Percentiles rank a stretch among this genome's conserved stretches.
Conservation (phyloP, 2,888 invertebrate species). For the Zaprionus lineosus region DNA sequence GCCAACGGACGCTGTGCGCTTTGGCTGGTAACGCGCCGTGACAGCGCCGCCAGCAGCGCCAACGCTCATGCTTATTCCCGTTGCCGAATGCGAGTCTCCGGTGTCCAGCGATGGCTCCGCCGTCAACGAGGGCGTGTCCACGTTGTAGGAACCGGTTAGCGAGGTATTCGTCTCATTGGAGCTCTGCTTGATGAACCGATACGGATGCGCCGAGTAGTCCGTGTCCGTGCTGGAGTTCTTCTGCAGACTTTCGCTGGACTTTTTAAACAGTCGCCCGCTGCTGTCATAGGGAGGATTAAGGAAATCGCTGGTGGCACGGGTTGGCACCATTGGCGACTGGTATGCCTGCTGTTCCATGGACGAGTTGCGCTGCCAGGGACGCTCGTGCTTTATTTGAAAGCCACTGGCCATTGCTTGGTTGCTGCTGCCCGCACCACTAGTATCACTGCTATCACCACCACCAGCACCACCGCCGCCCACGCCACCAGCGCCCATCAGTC, state of each 20-base stretch:
- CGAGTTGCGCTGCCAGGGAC: slow-evolving; percentile 79
- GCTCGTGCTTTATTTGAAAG: slow-evolving; percentile 77
- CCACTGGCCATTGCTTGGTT: slow-evolving; percentile 54
- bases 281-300: slow-evolving; percentile 81
- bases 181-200: slow-evolving; percentile 83
- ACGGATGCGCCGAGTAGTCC: slow-evolving; percentile 83
- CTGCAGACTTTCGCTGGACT: slow-evolving; percentile 82
- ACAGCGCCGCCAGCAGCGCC: slow-evolving; percentile 57
- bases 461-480: slow-evolving; percentile 24
- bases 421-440: slow-evolving; percentile 64
- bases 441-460: slow-evolving; percentile 61
- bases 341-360: slow-evolving; percentile 80
- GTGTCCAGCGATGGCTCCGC: slow-evolving; percentile 82
- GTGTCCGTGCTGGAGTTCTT: slow-evolving; percentile 83
- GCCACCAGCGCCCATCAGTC: slow-evolving; percentile 41
- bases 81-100: slow-evolving; percentile 73
- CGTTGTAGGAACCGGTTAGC: slow-evolving; percentile 82
- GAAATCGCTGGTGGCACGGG: slow-evolving; percentile 80
- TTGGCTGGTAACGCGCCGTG: slow-evolving; percentile 75
- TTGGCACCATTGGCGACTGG: slow-evolving; percentile 76
- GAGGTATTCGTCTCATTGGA: slow-evolving; percentile 83
- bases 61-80: slow-evolving; percentile 59
- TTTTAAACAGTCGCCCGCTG: slow-evolving; percentile 79
- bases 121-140: slow-evolving; percentile 82
- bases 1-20: slow-evolving; percentile 80